Conservation (phyloP, 2,797 vertebrate genomes). For the Amblyraja radiata region DNA sequence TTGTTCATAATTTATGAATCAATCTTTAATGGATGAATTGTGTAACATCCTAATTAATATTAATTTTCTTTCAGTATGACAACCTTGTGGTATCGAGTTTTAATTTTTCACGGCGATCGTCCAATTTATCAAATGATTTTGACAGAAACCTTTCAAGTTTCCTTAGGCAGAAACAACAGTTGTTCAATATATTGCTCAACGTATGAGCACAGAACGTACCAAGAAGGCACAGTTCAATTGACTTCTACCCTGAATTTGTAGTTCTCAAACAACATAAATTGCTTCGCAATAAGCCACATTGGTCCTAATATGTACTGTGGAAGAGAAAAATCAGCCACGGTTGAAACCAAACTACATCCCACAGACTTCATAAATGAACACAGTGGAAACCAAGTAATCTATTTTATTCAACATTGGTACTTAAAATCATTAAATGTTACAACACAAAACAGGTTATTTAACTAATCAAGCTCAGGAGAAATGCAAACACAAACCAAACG, state of each 20-base stretch:
- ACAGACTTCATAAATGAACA: neutral
- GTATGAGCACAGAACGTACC: neutral
- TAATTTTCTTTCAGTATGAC: constrained; percentile 10
- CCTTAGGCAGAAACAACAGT: neutral
- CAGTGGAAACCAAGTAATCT: neutral
- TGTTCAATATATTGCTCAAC: neutral
- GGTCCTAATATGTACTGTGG: neutral
- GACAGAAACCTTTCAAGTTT: neutral
- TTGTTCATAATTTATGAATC: constrained; percentile 6
- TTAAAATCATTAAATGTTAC: neutral
- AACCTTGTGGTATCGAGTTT: neutral
- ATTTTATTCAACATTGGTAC: neutral
- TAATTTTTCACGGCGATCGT: neutral
- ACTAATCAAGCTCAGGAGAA: neutral
- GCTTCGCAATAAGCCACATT: neutral
- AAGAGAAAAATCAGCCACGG: neutral
- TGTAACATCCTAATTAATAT: neutral
- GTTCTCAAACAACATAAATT: neutral
- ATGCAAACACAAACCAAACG: neutral
- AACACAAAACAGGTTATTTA: neutral
- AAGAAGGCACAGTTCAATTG: neutral
- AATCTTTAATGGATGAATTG: constrained; percentile 27
- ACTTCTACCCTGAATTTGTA: neutral
- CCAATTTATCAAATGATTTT: neutral
- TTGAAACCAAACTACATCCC: neutral